These are phyloP conservation scores for Poecile montanus DNA, from an alignment of 2,797 vertebrate species.

Conservation along the genomic window DNA sequence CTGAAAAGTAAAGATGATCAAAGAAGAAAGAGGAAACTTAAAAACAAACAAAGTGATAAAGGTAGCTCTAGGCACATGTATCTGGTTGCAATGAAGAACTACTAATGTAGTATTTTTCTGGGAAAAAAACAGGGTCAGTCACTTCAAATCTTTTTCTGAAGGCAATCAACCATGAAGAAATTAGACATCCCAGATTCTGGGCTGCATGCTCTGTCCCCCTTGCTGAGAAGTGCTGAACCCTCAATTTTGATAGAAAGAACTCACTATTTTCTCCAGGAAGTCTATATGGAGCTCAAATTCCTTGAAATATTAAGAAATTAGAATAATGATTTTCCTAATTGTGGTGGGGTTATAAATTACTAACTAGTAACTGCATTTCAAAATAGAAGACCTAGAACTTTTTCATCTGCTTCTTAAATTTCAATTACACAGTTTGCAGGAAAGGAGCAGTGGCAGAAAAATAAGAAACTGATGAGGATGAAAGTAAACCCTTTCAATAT, in stretches of 20 bases:
- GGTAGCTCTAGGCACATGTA: neutral
- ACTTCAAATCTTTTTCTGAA: neutral
- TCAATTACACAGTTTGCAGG: neutral
- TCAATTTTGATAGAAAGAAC: rapidly evolving
- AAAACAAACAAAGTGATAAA: neutral
- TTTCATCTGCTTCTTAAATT: neutral
- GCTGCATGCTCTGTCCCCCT: neutral
- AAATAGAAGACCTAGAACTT: neutral
- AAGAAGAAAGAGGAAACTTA: neutral
- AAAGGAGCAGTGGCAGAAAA: neutral
- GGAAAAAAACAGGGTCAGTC: neutral
- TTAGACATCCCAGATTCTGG: neutral
- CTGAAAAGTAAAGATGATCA: neutral
- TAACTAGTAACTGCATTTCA: neutral
- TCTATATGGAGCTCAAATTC: neutral
- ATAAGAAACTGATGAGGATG: neutral
- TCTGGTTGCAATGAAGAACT: neutral
- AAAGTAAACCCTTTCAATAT: neutral
- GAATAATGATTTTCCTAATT: neutral
- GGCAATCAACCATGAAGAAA: neutral
- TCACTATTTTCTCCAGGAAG: neutral
- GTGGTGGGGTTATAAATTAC: neutral
- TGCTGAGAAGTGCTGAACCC: rapidly evolving
- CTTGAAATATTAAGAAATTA: neutral
- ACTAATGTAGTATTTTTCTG: neutral